phyloP scores from a whole-genome alignment of 2,113 vertebrate genomes.

The Brevimyrus niger region DNA sequence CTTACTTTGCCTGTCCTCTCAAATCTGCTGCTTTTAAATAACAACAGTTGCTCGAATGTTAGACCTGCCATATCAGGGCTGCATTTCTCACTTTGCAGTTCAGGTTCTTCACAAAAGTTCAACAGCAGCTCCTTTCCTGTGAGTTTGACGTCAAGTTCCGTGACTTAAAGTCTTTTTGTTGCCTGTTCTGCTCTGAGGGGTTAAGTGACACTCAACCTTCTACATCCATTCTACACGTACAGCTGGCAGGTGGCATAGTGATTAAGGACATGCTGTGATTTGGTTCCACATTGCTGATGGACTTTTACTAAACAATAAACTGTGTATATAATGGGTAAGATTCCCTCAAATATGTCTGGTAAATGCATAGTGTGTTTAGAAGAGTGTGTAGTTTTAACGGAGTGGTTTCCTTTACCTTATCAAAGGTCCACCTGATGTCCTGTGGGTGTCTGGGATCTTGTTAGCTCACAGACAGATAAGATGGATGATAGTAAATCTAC shows the following conservation, averaged over 20 bases:
- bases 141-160: not conserved
- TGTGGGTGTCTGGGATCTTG: not conserved
- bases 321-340: not conserved
- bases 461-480: not conserved
- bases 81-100: not conserved
- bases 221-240: not conserved
- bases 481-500: not conserved
- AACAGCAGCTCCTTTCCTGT: not conserved
- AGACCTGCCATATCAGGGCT: not conserved
- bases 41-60: constrained; percentile 19
- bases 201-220: not conserved
- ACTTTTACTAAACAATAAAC: not conserved
- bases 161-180: not conserved
- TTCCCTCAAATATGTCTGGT: not conserved
- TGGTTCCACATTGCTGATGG: not conserved
- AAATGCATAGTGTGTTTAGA: not conserved
- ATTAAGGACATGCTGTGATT: not conserved
- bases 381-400: not conserved
- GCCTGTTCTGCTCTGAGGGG: not conserved
- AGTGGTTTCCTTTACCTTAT: not conserved
- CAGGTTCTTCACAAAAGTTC: not conserved
- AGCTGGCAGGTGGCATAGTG: not conserved
- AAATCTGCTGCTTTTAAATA: constrained; percentile 46
- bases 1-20: constrained; percentile 54
- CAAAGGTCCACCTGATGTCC: not conserved